These are phyloP conservation scores for Laothoe populi DNA, from an alignment of 2,888 invertebrate species.

Conservation along the genomic window DNA sequence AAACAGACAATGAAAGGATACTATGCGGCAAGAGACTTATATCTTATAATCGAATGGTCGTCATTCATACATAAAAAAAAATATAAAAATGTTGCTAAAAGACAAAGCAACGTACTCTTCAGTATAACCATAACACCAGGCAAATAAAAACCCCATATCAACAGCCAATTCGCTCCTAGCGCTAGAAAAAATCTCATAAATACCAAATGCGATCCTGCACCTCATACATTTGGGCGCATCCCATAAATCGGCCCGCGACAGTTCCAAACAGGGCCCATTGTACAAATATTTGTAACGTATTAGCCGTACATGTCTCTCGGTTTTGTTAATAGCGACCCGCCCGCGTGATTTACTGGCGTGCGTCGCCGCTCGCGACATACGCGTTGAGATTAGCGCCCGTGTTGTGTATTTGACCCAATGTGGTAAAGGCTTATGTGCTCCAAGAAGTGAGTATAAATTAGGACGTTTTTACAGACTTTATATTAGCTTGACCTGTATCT, in stretches of 20 bases:
- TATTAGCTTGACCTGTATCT: too few relatives aligned
- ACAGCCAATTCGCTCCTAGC: neutral
- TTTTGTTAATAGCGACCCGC: constrained; percentile 40
- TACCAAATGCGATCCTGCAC: constrained; percentile 35
- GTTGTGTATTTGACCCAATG: too few relatives aligned
- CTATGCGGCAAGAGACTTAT: too few relatives aligned
- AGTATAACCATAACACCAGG: neutral
- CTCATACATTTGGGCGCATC: constrained; percentile 35
- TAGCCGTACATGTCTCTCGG: constrained; percentile 36
- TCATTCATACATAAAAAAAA: too few relatives aligned
- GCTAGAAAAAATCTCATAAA: neutral
- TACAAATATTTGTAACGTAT: constrained; percentile 62
- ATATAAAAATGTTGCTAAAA: too few relatives aligned
- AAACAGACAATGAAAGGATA: too few relatives aligned
- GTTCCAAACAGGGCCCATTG: constrained; percentile 54
- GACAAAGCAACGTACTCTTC: neutral
- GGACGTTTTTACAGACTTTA: too few relatives aligned
- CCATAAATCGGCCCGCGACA: constrained; percentile 56
- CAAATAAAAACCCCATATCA: neutral
- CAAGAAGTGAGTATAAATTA: too few relatives aligned
- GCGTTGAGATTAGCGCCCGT: neutral
- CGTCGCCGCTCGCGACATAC: constrained; percentile 33
- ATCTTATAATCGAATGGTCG: too few relatives aligned
- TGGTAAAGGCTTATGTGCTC: neutral
- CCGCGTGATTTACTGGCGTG: constrained; percentile 48